Percentiles rank a stretch among this genome's conserved stretches.
Evolutionary conservation across 2,888 invertebrate species (phyloP).

Genomic region (Athrips mouffetella): DNA sequence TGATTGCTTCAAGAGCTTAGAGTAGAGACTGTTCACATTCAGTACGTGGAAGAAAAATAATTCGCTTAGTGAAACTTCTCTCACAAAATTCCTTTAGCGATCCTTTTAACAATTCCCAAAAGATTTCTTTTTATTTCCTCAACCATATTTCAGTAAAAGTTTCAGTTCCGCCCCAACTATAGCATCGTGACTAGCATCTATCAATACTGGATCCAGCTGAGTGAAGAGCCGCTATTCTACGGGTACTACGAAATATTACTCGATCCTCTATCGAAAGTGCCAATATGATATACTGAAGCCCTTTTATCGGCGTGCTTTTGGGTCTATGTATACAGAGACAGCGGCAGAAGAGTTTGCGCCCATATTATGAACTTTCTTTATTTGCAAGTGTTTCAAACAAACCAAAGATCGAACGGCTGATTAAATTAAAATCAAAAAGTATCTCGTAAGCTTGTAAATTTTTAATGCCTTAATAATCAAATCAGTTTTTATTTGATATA

Average conservation of each 20-base stretch:
- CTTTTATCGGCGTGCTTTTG: conserved; percentile 55
- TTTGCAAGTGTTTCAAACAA: background rate
- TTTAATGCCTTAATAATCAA: too few relatives aligned
- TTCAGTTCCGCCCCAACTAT: conserved; percentile 19
- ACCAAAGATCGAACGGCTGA: background rate
- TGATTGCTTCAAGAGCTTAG: too few relatives aligned
- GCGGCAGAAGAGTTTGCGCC: conserved; percentile 1
- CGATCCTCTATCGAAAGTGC: conserved; percentile 62
- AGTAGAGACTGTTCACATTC: too few relatives aligned
- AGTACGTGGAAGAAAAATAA: background rate
- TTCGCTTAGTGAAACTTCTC: background rate
- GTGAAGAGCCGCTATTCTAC: conserved; percentile 48
- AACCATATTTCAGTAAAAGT: conserved; percentile 8
- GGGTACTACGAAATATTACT: conserved; percentile 60
- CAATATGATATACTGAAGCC: conserved; percentile 71
- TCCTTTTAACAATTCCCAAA: background rate
- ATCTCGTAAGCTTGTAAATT: too few relatives aligned
- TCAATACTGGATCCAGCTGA: conserved; percentile 34
- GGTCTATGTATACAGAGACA: conserved; percentile 20
- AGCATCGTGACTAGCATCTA: conserved; percentile 40
- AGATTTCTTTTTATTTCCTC: background rate
- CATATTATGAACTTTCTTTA: background rate
- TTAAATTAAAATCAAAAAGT: too few relatives aligned
- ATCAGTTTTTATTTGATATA: too few relatives aligned
- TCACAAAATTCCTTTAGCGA: background rate